phyloP scores from a whole-genome alignment of 1,140 invertebrate genomes.

The Caenorhabditis inopinata region DNA sequence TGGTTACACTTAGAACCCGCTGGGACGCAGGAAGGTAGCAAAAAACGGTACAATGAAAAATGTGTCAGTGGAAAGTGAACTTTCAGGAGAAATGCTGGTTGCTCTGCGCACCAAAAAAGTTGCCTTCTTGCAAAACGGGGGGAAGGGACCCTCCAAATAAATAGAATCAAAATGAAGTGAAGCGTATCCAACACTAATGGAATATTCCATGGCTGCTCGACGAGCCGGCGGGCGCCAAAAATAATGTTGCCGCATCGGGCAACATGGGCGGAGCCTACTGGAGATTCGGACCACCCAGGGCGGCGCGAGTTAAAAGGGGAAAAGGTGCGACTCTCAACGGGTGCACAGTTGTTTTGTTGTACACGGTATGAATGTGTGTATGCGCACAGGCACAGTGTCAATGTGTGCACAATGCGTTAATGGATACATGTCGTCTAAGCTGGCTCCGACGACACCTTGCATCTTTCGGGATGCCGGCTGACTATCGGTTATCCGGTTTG shows the following conservation, averaged over 20 bases:
- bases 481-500: too few relatives aligned
- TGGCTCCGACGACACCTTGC: too few relatives aligned
- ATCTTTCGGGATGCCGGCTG: too few relatives aligned
- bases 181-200: neutral
- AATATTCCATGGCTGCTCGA: neutral
- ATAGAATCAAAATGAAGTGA: constrained; percentile 6
- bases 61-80: too few relatives aligned
- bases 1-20: neutral
- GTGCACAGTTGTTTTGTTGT: neutral
- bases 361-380: neutral
- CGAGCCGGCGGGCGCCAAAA: neutral
- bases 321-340: neutral
- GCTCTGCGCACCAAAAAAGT: too few relatives aligned
- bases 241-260: neutral
- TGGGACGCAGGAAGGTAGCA: too few relatives aligned
- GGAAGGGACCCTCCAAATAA: too few relatives aligned
- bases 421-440: constrained; percentile 6
- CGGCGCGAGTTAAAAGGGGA: neutral
- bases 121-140: neutral
- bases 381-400: neutral
- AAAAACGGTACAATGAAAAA: too few relatives aligned
- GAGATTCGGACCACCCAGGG: too few relatives aligned
- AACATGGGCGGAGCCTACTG: too few relatives aligned
- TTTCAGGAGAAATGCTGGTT: too few relatives aligned
- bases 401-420: neutral